Conservation (phyloP, 2,113 vertebrate species). For the Microtus oregoni region DNA sequence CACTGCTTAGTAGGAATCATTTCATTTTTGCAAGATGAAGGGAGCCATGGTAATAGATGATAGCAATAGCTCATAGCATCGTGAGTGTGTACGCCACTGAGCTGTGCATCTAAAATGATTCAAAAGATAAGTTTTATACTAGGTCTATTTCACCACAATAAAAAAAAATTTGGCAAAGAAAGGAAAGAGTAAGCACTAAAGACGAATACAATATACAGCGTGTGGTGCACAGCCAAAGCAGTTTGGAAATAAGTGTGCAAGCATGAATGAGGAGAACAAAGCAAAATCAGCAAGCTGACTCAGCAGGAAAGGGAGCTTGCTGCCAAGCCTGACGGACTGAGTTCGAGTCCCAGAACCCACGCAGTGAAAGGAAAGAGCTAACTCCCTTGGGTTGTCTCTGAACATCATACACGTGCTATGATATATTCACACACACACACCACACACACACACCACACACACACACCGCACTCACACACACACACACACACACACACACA, state of each 20-base stretch:
- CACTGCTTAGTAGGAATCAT: background rate
- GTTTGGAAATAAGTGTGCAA: slow-evolving; percentile 10
- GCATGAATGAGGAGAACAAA: background rate
- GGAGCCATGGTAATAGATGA: background rate
- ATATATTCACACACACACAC: background rate
- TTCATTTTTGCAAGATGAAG: background rate
- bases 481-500: background rate
- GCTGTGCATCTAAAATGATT: background rate
- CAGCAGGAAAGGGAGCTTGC: background rate
- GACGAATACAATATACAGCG: background rate
- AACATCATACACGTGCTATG: background rate
- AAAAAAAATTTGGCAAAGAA: background rate
- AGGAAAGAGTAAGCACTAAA: background rate
- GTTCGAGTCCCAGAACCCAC: background rate
- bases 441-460: too few species aligned
- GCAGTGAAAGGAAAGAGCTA: background rate
- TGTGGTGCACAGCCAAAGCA: background rate
- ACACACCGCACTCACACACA: too few species aligned
- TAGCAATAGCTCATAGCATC: background rate
- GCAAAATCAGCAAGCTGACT: background rate
- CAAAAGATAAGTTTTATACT: background rate
- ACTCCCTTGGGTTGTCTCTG: background rate
- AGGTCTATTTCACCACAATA: background rate
- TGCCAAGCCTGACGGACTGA: background rate
- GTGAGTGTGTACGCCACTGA: background rate